phyloP scores from a whole-genome alignment of 2,113 vertebrate genomes.

The Eupsittula cactorum region DNA sequence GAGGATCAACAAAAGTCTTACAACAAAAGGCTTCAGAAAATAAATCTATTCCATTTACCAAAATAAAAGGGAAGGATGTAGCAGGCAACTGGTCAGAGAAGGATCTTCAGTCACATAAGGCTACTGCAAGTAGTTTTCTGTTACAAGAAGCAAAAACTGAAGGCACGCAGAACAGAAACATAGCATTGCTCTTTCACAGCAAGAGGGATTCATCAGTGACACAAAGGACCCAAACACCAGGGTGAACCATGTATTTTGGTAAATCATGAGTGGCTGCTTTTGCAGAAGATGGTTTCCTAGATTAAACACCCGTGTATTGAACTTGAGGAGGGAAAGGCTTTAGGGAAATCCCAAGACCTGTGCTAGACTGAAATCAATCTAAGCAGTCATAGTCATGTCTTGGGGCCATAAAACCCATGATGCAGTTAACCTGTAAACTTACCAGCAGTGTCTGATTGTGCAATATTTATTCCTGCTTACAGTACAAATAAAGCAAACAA shows the following conservation, averaged over 20 bases:
- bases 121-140: not conserved
- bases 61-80: slow-evolving; percentile 33
- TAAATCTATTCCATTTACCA: not conserved
- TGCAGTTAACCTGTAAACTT: not conserved
- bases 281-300: not conserved
- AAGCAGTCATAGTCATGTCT: not conserved
- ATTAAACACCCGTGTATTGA: not conserved
- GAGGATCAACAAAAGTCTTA: not conserved
- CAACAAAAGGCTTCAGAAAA: not conserved
- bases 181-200: not conserved
- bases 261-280: not conserved
- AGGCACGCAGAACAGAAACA: not conserved
- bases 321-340: not conserved
- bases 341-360: not conserved
- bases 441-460: not conserved
- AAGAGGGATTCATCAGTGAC: not conserved
- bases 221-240: not conserved
- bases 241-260: not conserved
- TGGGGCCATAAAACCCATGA: not conserved
- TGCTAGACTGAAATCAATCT: not conserved
- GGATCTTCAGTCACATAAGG: not conserved
- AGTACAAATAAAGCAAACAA: not conserved
- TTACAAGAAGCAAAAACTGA: not conserved
- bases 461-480: slow-evolving; percentile 7
- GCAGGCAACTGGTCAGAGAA: not conserved